Conservation (phyloP, 2,888 invertebrate genomes). For the Phytoseiulus persimilis region DNA sequence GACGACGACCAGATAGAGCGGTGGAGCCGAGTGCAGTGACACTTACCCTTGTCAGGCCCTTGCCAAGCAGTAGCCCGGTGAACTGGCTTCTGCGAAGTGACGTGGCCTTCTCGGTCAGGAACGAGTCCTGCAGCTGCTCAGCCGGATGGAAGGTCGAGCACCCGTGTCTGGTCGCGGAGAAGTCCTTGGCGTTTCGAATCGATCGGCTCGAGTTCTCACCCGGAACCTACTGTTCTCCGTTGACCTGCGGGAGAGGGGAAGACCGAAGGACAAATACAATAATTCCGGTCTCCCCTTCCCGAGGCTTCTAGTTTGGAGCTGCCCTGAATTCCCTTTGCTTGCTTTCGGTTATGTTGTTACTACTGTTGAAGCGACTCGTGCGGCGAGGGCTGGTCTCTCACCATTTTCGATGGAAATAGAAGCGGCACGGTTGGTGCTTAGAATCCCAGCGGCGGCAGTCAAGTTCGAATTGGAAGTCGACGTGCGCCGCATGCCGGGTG, state of each 20-base stretch:
- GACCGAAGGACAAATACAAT: too few relatives aligned
- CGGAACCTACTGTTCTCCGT: too few relatives aligned
- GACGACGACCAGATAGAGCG: not conserved
- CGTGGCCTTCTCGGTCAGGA: not conserved
- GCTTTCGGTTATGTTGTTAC: not conserved
- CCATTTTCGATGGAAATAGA: not conserved
- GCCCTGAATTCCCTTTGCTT: not conserved
- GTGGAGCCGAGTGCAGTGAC: not conserved
- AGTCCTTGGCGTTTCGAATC: too few relatives aligned
- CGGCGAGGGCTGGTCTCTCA: not conserved
- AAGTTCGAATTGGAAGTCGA: conserved; percentile 34
- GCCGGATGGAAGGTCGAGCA: not conserved
- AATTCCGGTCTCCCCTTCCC: too few relatives aligned
- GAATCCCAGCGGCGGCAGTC: conserved; percentile 18
- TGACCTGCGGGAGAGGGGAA: too few relatives aligned
- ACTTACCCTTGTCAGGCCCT: conserved; percentile 31
- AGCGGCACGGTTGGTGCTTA: not conserved
- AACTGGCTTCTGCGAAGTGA: not conserved
- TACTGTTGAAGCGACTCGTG: not conserved
- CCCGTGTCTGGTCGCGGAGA: too few relatives aligned
- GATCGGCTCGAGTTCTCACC: too few relatives aligned
- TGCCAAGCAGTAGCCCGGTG: not conserved
- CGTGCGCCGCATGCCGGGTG: conserved; percentile 9
- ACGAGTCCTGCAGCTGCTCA: not conserved
- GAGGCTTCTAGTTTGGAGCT: too few relatives aligned